Conservation (phyloP, 2,113 vertebrate genomes). For the Mohoua ochrocephala region DNA sequence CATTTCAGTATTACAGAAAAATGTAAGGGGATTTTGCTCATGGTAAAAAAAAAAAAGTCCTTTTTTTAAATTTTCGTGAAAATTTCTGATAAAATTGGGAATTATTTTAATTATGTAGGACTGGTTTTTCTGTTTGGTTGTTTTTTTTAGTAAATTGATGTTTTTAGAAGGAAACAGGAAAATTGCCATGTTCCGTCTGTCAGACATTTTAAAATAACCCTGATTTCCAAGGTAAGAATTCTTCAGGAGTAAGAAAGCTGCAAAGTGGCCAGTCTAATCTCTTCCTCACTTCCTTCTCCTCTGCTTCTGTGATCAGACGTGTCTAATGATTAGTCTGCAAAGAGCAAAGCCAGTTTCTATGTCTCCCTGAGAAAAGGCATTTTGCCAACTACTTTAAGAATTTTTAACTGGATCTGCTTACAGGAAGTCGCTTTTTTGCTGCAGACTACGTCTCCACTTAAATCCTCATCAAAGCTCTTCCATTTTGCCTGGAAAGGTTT, state of each 20-base stretch:
- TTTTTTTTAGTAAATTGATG: background rate
- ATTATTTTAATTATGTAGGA: background rate
- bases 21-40: background rate
- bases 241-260: background rate
- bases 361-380: constrained; percentile 8
- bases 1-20: background rate
- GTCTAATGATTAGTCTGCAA: background rate
- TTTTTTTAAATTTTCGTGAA: background rate
- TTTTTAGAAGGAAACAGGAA: background rate
- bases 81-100: background rate
- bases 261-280: background rate
- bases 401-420: background rate
- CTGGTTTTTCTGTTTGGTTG: background rate
- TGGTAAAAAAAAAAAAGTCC: background rate
- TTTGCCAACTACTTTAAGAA: background rate
- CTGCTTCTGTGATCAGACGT: background rate
- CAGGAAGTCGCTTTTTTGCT: background rate
- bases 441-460: background rate
- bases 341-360: background rate
- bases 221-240: background rate
- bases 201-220: background rate
- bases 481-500: constrained; percentile 12
- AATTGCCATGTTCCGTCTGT: background rate
- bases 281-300: constrained; percentile 53
- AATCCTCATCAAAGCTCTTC: constrained; percentile 10